Percentiles rank a stretch among this genome's conserved stretches.
Evolutionary conservation across 1,140 invertebrate species (phyloP).

Genomic region (Araneus ventricosus): DNA sequence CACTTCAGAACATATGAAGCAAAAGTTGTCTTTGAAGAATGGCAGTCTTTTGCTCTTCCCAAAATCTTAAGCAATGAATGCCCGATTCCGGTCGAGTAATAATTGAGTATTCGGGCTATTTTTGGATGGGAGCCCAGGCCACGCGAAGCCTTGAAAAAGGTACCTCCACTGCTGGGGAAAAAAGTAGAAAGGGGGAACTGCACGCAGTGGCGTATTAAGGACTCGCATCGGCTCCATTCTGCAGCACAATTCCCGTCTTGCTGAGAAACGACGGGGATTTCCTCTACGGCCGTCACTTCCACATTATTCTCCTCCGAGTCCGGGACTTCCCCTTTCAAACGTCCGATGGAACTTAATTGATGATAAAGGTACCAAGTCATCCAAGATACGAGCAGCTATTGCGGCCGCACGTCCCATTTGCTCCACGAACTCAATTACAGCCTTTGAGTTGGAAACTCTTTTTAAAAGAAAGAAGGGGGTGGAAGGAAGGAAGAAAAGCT

Average conservation of each 20-base stretch:
- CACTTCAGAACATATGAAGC: neutral
- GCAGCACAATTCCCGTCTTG: neutral
- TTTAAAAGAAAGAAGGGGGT: constrained; percentile 7
- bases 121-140: constrained; percentile 22
- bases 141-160: constrained; percentile 28
- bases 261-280: constrained; percentile 57
- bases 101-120: constrained; percentile 39
- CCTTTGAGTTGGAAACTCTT: constrained; percentile 2
- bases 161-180: neutral
- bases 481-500: neutral
- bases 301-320: constrained; percentile 29
- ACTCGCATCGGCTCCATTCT: neutral
- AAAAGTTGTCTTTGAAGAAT: constrained; percentile 37
- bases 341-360: constrained; percentile 62
- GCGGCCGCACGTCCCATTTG: constrained; percentile 57
- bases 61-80: constrained; percentile 27
- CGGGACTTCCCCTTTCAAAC: constrained; percentile 25
- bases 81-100: constrained; percentile 49
- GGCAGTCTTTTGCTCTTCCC: neutral
- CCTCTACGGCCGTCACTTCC: constrained; percentile 47
- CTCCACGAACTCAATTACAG: constrained; percentile 54
- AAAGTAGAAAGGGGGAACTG: neutral
- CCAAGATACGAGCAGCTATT: constrained; percentile 20
- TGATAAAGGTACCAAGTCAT: constrained; percentile 71
- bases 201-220: neutral